Base-by-base conservation (phyloP, 1,140 invertebrate genomes). In the Potamilus streckersoni region DNA sequence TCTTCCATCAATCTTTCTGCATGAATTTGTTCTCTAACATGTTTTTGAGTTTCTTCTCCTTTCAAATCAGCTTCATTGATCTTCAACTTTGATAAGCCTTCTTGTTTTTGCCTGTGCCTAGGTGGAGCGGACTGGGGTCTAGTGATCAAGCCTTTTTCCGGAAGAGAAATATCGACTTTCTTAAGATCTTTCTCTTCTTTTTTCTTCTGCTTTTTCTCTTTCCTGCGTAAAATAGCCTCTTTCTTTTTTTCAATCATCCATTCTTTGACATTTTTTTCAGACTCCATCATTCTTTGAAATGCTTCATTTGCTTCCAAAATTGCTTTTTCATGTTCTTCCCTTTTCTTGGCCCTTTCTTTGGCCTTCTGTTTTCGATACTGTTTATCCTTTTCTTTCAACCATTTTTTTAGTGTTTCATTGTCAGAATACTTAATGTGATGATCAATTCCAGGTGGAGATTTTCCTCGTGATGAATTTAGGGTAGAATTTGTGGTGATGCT, bases 371-470 rank as follows among this genome's bases (percentile, higher is more conserved):
- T 73, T 31, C 83, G 79, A 64, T 82, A 75, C 6, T 74, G 73
- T 60, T 80, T 82, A 62, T 80, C 78, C 62, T 83, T 82, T 31
- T 82, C 73, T 72, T 82, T 81, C n/a, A 82, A 69, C 78, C 79
- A 84, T 19, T 74, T 69, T 14, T 71, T n/a, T 49, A 82, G 67
- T n/a, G 80, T 78, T n/a, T 74, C 71, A 73, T 82, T 83, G 13
- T 79, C 68, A 19, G 69, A 74, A 65, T 81, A 70, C 63, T 83
- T 81, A 11, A 80, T 74, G 61, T 82, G 79, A 67, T 84, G 65
- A 57, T 82, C 76, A 57, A 70, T 74, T n/a, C 38, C 63, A 19
- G 64, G 59, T 14, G 20, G 31, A 19, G 61, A 60, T 31, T 65
- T 64, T 8, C 66, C 58, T 66, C 73, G 59, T n/a, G 76, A 69